Percentiles rank a stretch among this genome's conserved stretches.
phyloP scores from a whole-genome alignment of 1,140 invertebrate genomes.

The Calycopis cecrops region DNA sequence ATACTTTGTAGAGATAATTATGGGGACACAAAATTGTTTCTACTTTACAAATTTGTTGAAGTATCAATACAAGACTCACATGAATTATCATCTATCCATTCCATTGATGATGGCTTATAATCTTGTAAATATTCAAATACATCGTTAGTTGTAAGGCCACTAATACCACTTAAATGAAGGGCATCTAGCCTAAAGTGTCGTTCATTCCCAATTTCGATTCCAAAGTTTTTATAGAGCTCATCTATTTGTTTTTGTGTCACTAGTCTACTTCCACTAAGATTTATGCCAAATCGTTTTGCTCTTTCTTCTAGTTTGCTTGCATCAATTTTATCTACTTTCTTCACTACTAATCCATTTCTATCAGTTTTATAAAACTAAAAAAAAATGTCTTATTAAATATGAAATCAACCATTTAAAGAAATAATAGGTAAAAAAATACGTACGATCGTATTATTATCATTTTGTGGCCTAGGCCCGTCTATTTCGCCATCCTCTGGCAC shows the following conservation, averaged over 20 bases:
- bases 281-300: slow-evolving; percentile 82
- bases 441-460: slow-evolving; percentile 41
- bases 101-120: slow-evolving; percentile 82
- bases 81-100: slow-evolving; percentile 88
- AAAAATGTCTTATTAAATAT: slow-evolving; percentile 9
- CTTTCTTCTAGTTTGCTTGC: slow-evolving; percentile 79
- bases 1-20: too few relatives aligned
- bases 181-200: slow-evolving; percentile 82
- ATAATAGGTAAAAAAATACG: slow-evolving; percentile 15
- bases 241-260: slow-evolving; percentile 77
- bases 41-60: too few relatives aligned
- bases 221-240: slow-evolving; percentile 80
- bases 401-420: too few relatives aligned
- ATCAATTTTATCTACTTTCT: slow-evolving; percentile 79
- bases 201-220: slow-evolving; percentile 77
- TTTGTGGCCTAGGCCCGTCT: slow-evolving; percentile 15
- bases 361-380: slow-evolving; percentile 68
- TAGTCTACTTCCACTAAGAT: slow-evolving; percentile 71
- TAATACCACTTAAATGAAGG: slow-evolving; percentile 83
- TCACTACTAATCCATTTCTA: slow-evolving; percentile 74
- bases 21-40: too few relatives aligned
- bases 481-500: slow-evolving; percentile 54
- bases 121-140: slow-evolving; percentile 86
- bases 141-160: slow-evolving; percentile 85
- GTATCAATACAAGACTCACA: slow-evolving; percentile 69